Evolutionary conservation across 2,888 invertebrate genomes (phyloP).

Genomic region (Cataglyphis cursor): DNA sequence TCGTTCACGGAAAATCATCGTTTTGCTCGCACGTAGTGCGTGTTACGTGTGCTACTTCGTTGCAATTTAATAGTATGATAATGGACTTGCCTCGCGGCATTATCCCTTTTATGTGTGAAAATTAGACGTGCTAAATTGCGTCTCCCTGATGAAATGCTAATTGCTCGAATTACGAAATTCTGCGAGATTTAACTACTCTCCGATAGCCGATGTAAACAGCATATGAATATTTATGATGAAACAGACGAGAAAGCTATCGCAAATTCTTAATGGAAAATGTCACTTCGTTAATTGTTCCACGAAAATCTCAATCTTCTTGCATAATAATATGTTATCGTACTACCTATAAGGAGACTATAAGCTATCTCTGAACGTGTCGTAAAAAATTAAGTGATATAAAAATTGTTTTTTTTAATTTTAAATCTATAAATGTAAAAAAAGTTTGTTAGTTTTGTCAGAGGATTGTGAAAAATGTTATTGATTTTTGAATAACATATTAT

Average conservation of each 20-base stretch:
- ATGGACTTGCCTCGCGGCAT: conserved; percentile 13
- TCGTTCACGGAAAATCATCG: conserved; percentile 24
- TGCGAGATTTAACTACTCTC: background rate
- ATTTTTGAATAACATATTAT: no score
- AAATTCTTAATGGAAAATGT: background rate
- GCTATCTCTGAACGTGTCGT: background rate
- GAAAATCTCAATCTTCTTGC: background rate
- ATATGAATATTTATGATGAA: conserved; percentile 31
- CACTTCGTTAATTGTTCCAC: background rate
- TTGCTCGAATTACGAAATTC: conserved; percentile 28
- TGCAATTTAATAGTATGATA: conserved; percentile 14
- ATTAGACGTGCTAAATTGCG: background rate
- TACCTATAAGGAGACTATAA: background rate
- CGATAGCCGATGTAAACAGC: background rate
- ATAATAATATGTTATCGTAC: background rate
- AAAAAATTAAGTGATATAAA: background rate
- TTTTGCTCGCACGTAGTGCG: background rate
- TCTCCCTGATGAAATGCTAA: conserved; percentile 9
- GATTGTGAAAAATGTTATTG: background rate
- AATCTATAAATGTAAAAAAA: background rate
- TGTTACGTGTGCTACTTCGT: background rate
- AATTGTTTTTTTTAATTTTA: background rate
- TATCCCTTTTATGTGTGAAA: conserved; percentile 30
- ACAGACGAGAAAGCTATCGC: background rate
- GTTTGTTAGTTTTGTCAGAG: background rate